Conservation (phyloP, 2,113 vertebrate species). For the Varanus komodoensis region DNA sequence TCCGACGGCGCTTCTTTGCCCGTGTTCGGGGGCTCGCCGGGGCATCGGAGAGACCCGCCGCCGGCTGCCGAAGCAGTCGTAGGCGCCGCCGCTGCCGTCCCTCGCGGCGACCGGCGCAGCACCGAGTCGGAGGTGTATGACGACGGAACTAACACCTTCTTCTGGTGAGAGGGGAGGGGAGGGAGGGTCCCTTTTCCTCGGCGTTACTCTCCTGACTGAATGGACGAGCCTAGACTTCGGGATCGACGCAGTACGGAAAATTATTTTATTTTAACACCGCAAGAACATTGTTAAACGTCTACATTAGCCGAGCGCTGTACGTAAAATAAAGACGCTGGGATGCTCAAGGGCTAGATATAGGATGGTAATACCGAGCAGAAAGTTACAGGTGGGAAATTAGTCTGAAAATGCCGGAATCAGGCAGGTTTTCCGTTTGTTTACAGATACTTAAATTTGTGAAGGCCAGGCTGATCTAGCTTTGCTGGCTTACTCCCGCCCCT, state of each 20-base stretch:
- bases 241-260: background rate
- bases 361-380: background rate
- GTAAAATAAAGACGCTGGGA: background rate
- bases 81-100: slow-evolving; percentile 14
- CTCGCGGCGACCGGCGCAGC: slow-evolving; percentile 71
- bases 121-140: slow-evolving; percentile 93
- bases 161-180: slow-evolving; percentile 84
- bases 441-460: background rate
- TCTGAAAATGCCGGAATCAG: background rate
- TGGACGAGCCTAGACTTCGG: background rate
- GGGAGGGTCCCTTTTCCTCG: background rate
- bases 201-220: background rate
- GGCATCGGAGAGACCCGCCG: slow-evolving; percentile 29
- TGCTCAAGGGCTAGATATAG: background rate
- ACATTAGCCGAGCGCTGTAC: too few species aligned
- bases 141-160: slow-evolving; percentile 98
- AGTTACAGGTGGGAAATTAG: background rate
- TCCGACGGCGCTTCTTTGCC: background rate
- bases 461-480: background rate
- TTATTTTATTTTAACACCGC: too few species aligned
- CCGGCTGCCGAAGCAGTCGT: background rate
- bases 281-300: too few species aligned
- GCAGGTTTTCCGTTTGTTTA: too few species aligned
- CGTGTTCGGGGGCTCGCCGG: background rate
- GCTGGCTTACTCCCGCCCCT: background rate